Evolutionary conservation across 2,888 invertebrate species (phyloP).

Genomic region (Thelaira solivaga): DNA sequence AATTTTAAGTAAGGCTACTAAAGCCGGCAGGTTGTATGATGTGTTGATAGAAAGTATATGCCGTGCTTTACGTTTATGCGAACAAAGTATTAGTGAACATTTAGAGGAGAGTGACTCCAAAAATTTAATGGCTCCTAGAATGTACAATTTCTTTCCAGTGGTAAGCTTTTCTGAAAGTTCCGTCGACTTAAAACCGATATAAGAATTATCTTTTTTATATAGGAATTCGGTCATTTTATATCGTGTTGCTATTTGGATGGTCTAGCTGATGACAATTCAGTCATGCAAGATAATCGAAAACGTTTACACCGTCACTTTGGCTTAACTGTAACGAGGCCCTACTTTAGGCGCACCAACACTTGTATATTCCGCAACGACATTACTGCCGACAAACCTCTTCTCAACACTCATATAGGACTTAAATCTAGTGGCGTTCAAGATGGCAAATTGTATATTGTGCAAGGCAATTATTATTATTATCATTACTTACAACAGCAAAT

Average conservation of each 20-base stretch:
- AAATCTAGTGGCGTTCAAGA: conserved; percentile 75
- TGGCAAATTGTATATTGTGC: conserved; percentile 81
- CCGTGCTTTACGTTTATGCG: conserved; percentile 82
- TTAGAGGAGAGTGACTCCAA: conserved; percentile 71
- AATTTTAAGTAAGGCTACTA: conserved; percentile 82
- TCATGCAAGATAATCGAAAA: conserved; percentile 81
- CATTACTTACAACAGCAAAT: conserved; percentile 97
- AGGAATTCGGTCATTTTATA: conserved; percentile 85
- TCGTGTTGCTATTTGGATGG: conserved; percentile 85
- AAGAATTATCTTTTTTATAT: too few species aligned
- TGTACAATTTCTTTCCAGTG: conserved; percentile 83
- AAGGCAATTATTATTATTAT: conserved; percentile 94
- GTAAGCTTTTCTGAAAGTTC: conserved; percentile 27
- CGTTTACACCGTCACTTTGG: conserved; percentile 85
- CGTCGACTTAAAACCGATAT: background rate
- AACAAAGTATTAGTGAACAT: conserved; percentile 81
- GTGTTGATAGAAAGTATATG: conserved; percentile 86
- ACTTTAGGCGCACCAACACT: conserved; percentile 86
- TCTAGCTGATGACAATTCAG: conserved; percentile 82
- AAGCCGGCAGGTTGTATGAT: conserved; percentile 82
- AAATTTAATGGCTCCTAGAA: conserved; percentile 73
- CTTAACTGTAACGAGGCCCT: conserved; percentile 83
- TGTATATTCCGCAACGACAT: conserved; percentile 79
- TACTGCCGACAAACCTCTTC: conserved; percentile 77
- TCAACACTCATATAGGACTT: conserved; percentile 85